Percentiles rank a stretch among this genome's conserved stretches.
phyloP scores from a whole-genome alignment of 2,113 vertebrate species.

The Atractosteus spatula region DNA sequence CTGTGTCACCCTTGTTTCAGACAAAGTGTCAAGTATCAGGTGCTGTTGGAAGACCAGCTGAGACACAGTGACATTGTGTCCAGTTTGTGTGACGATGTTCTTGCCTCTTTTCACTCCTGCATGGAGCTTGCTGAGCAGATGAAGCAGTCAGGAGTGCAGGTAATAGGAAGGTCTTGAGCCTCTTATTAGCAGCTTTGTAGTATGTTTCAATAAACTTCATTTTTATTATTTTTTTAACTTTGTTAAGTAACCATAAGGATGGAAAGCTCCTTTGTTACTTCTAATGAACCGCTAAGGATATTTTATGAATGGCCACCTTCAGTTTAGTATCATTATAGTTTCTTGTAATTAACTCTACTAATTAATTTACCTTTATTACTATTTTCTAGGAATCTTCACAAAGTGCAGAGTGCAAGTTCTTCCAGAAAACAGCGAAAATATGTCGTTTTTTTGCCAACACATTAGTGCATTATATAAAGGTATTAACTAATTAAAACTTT shows the following conservation, averaged over 20 bases:
- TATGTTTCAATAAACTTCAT: not conserved
- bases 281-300: no score
- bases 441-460: constrained; percentile 94
- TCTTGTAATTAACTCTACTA: not conserved
- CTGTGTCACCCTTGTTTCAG: constrained; percentile 53
- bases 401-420: constrained; percentile 72
- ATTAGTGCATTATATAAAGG: constrained; percentile 91
- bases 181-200: not conserved
- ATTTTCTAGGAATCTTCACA: constrained; percentile 70
- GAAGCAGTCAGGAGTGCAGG: constrained; percentile 58
- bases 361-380: constrained; percentile 24
- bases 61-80: constrained; percentile 77
- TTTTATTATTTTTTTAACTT: no score
- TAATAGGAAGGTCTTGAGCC: constrained; percentile 19
- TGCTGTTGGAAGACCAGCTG: constrained; percentile 75
- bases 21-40: constrained; percentile 86
- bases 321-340: no score
- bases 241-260: no score
- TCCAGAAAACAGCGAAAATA: constrained; percentile 88
- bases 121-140: constrained; percentile 82
- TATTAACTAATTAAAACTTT: constrained; percentile 41
- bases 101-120: constrained; percentile 72
- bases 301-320: no score
- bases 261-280: no score
- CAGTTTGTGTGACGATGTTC: constrained; percentile 77